Base-by-base conservation (phyloP, 2,797 vertebrate genomes). In the Phoebastria nigripes region DNA sequence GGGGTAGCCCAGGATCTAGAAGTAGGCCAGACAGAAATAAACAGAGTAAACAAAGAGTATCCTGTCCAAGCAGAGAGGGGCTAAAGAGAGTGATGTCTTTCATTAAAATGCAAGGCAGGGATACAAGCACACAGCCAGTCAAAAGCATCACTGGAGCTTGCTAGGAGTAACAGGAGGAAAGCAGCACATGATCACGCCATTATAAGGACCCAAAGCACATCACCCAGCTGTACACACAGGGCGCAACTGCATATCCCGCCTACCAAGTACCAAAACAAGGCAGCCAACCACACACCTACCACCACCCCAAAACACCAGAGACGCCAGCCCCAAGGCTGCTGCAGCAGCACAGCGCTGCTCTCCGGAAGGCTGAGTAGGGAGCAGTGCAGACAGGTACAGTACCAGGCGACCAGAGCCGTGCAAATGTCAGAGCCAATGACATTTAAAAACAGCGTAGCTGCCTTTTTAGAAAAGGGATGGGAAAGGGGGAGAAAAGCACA, bases 101-200 rank as follows among this genome's bases (percentile, higher is more conserved):
- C 98, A 98, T 98, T 99, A 98, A 98, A 98, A 99, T 98, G 98
- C 98, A 98, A 98, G 98, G 97, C 98, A 97, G 98, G 96, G 69
- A 98, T 96, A 94, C 97, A 97, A 97, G 89, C 96, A 95, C 41
- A 67, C 97, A 98, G 97, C 95, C 98, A 96, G 95, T 97, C 98
- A 97, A 97, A 97, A 98, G 98, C 98, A 95, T 97, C 97, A 83
- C 97, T 98, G 82, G 72, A 82, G 85, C 63, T 93, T 71, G 46
- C 69, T 61, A 61, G 51, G 70, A 87, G 77, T 66, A 93, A 47
- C 2, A 25, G 70, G 56, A 91, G 55, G 65, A 80, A 74, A 90
- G 86, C 70, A 82, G 29, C 77, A 82, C 63, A 70, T 1, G 80
- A 76, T 62, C 72, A 15, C 0, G 0, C 56, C 72, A 3, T 81